phyloP scores from a whole-genome alignment of 2,113 vertebrate species.

The Bos javanicus region DNA sequence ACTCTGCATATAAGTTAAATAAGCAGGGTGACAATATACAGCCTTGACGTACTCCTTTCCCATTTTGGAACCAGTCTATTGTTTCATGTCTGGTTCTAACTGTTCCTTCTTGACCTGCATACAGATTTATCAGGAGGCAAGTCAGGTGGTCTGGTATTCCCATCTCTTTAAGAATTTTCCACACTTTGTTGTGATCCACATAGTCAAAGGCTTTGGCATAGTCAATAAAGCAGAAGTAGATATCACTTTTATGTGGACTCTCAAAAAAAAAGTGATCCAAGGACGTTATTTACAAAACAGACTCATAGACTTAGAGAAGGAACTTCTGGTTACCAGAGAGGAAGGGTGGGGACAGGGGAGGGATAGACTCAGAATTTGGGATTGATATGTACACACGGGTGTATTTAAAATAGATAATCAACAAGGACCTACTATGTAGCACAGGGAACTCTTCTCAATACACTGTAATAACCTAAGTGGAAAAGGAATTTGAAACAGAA shows the following conservation, averaged over 20 bases:
- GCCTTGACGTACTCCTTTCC: too few species aligned
- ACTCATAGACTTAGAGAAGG: neutral
- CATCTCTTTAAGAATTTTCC: too few species aligned
- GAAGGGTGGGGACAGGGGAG: neutral
- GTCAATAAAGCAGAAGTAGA: too few species aligned
- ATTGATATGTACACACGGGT: neutral
- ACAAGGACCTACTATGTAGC: neutral
- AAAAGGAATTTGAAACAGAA: neutral
- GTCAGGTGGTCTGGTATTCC: too few species aligned
- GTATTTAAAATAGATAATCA: neutral
- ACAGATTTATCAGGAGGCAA: too few species aligned
- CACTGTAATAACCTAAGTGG: neutral
- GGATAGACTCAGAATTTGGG: neutral
- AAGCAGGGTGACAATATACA: too few species aligned
- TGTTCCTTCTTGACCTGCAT: too few species aligned
- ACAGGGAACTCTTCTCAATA: neutral
- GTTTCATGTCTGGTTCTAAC: too few species aligned
- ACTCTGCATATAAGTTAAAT: too few species aligned
- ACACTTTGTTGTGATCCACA: too few species aligned
- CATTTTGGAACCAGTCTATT: too few species aligned
- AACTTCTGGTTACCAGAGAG: neutral
- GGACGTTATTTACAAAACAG: neutral
- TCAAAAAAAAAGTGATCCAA: neutral
- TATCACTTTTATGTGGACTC: neutral
- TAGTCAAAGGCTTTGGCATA: too few species aligned